Base-by-base conservation (phyloP, 2,888 invertebrate genomes). In the Agrotis ipsilon region DNA sequence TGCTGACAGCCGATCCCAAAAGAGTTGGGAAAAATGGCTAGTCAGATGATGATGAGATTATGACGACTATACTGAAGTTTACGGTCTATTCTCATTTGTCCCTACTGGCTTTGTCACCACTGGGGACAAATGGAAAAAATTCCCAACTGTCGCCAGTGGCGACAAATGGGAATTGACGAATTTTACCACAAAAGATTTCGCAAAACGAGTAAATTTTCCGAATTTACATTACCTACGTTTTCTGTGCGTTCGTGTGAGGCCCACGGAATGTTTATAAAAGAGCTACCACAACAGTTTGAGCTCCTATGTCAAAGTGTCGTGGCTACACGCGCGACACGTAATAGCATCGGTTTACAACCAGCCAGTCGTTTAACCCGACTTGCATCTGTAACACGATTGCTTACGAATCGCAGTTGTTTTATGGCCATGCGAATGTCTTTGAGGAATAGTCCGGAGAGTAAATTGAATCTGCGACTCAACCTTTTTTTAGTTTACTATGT, bases 331-430 rank as follows among this genome's bases (percentile, higher is more conserved):
- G 39, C 46, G 48, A 66, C 63, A 76, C 63, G 80, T 87, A 86
- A 90, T 85, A 71, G 84, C 74, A 74, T 78, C 75, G 21, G 51
- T 91, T 91, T 90, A 91, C 85, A 87, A 84, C 87, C 87, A 85
- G 87, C 85, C 86, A 86, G 72, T 67, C 87, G 86, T 90, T 90
- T 88, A 86, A 89, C 86, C 81, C 86, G 86, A 69, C 77, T 73
- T 80, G 83, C 80, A 79, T 81, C 74, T 81, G 81, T 80, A 82
- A 87, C 83, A 76, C 77, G 81, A 87, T 85, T 79, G 74, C 83
- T 82, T 78, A 80, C 82, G 84, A 85, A 84, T 86, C 78, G 80
- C 82, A 72, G 79, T 69, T 75, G 69, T 39, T 89, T 87, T 89
- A 88, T 82, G 65, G 59, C 61, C 45, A 60, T 60, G 64, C 69